Base-by-base conservation (phyloP, 2,888 invertebrate genomes). In the Hydrotaea diabolus region DNA sequence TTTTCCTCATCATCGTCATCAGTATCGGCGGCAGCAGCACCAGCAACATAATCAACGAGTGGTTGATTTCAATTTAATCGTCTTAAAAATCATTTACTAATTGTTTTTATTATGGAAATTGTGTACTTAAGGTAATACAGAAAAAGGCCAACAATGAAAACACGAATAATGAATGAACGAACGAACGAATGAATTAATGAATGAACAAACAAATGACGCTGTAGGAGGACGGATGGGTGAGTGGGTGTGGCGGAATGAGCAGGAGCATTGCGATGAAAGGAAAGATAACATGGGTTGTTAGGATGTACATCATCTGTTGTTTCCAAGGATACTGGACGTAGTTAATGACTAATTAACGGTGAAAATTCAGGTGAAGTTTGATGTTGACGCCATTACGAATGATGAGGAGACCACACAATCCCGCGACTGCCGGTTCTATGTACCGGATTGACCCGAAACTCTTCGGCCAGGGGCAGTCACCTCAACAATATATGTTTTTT, bases 41-140 rank as follows among this genome's bases (percentile, higher is more conserved):
- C 36, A 36, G 8, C 39, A 9, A 2, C 39, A 53, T 19, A n/a
- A 55, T 55, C 21, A 17, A 21, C 1, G 53, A 17, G 53, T 53
- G 53, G 53, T 74, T 9, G 39, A 59, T 36, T n/a, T 9, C 23
- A 59, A 19, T 75, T 21, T 26, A 62, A 75, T 75, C 43, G n/a
- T 13, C 21, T 75, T 59, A 46, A 8, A 31, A 75, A 75, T 62
- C 17, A 75, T 62, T 75, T 62, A 59, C 23, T 75, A 75, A 75
- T 46, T 75, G 46, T 26, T 26, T 74, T 74, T 26, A 46, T 59
- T 39, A 62, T 26, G 36, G 21, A 55, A 73, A 49, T 55, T 31
- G 31, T 0, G 39, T 59, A 3, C 39, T 43, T 46, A 43, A 74
- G 19, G 11, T 55, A 55, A 21, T n/a, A 55, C 0, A 19, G 21